Evolutionary conservation across 1,140 invertebrate species (phyloP), one percentile per base, ranked within the genome.

Genomic region (Arctopsyche grandis): DNA sequence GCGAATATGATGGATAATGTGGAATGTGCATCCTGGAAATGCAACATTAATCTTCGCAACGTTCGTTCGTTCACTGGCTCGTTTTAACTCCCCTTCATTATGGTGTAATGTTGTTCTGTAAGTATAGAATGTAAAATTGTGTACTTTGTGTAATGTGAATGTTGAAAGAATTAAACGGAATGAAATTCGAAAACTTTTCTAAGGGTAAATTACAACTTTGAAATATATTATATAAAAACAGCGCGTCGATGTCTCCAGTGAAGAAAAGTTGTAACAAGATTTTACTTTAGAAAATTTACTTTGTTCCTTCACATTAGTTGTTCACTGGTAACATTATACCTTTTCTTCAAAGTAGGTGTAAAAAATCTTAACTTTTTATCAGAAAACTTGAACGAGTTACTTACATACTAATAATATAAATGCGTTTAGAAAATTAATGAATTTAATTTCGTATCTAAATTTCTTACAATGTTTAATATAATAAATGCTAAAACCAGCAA

Each of bases 221-320:
- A 4, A 4, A 7, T 7, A 38, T 38, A 38, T 38, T 38, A 38
- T 38, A 7, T 38, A 38, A n/a, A n/a, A n/a, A n/a, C 38, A 10
- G 43, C 1, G 19, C 19, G n/a, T 71, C 69, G n/a, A 71, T 44
- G 44, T 44, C 69, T 46, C 9, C 38, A 38, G 46, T 46, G 16
- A 71, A 66, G 24, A 22, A 66, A 71, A 71, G 69, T 71, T 71
- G 44, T 46, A 71, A 71, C 69, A 71, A 71, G 69, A 48, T 71
- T 71, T 48, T 46, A 1, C 38, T 71, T 19, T 46, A 29, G 44
- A 21, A 71, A 71, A 71, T 71, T 38, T 46, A 71, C 38, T 71
- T 46, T 71, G 69, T 71, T 71, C 44, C 63, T 29, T 66, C 63
- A 24, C 26, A 66, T 66, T 26, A 66, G 63, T 66, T 26, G 24